phyloP scores from a whole-genome alignment of 2,113 vertebrate species.

The Esox niger region DNA sequence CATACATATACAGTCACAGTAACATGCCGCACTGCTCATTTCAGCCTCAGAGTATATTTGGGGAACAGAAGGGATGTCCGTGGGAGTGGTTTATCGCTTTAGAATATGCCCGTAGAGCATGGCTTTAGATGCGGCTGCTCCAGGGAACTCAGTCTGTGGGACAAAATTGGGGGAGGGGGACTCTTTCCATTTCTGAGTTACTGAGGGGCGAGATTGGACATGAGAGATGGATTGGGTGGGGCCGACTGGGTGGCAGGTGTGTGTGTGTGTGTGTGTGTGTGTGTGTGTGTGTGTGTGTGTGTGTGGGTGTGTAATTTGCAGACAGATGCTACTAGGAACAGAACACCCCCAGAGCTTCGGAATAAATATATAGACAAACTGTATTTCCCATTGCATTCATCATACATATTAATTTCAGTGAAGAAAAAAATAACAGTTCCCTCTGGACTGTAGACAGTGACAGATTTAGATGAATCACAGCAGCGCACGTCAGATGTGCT shows the following conservation, averaged over 20 bases:
- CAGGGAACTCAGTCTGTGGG: neutral
- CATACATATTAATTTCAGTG: constrained; percentile 8
- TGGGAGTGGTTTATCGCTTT: neutral
- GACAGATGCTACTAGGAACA: constrained; percentile 26
- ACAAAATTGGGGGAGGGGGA: too few relatives aligned
- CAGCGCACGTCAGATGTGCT: neutral
- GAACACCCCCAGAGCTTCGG: constrained; percentile 14
- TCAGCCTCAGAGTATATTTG: neutral
- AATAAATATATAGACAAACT: constrained; percentile 16
- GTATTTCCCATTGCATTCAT: constrained; percentile 1
- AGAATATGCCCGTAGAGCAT: neutral
- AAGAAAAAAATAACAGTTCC: neutral
- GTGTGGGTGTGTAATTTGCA: neutral
- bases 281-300: neutral
- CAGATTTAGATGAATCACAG: constrained; percentile 15
- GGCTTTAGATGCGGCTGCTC: neutral
- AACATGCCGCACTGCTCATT: neutral
- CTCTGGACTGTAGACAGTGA: neutral
- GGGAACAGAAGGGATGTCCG: neutral
- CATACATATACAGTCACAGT: neutral
- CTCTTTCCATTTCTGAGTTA: too few relatives aligned
- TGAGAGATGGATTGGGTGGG: too few relatives aligned
- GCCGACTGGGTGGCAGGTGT: neutral
- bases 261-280: neutral
- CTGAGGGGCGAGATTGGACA: too few relatives aligned